Evolutionary conservation across 2,888 invertebrate species (phyloP).

Genomic region (Microplitis deprimator): DNA sequence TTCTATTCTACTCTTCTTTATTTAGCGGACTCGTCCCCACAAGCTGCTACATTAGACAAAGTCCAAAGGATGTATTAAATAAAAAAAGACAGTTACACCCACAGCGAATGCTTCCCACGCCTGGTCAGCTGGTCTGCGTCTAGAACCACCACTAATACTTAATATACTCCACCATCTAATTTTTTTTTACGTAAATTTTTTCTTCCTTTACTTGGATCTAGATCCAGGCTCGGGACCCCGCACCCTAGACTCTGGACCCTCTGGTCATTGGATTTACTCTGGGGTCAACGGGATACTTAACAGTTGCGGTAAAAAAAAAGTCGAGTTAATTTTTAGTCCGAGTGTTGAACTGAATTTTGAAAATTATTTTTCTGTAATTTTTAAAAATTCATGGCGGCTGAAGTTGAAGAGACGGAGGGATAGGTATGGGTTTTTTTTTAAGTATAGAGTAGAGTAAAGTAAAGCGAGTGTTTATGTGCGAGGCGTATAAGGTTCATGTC

Average conservation of each 20-base stretch:
- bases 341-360: slow-evolving; percentile 3
- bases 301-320: slow-evolving; percentile 58
- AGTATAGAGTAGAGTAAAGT: not conserved
- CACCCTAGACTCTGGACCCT: too few relatives aligned
- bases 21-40: not conserved
- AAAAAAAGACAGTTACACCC: slow-evolving; percentile 45
- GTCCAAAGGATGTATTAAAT: slow-evolving; percentile 35
- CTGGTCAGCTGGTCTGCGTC: slow-evolving; percentile 70
- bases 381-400: too few relatives aligned
- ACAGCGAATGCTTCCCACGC: slow-evolving; percentile 66
- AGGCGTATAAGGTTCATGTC: not conserved
- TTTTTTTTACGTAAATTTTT: slow-evolving; percentile 24
- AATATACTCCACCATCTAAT: slow-evolving; percentile 46
- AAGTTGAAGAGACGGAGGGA: not conserved
- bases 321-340: not conserved
- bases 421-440: not conserved
- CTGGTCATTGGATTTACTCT: not conserved
- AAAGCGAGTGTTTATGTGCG: not conserved
- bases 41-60: not conserved
- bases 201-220: slow-evolving; percentile 55
- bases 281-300: slow-evolving; percentile 59
- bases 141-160: slow-evolving; percentile 41
- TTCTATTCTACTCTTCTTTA: not conserved
- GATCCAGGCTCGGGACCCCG: slow-evolving; percentile 64
- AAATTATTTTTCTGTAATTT: too few relatives aligned